These are phyloP conservation scores for Acleris cristana DNA, from an alignment of 2,888 invertebrate species.

Conservation along the genomic window DNA sequence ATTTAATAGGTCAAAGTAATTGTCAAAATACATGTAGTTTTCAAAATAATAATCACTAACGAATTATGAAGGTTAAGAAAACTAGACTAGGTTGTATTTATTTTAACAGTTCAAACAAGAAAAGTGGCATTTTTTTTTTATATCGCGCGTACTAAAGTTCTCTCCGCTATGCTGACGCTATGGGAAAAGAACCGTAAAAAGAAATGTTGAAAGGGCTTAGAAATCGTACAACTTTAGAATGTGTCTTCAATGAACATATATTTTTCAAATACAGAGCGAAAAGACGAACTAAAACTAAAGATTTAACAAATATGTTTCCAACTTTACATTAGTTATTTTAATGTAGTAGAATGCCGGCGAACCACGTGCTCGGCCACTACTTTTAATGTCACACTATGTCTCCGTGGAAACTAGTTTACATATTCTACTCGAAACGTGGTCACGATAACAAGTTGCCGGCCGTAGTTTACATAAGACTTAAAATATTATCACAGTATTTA, in stretches of 20 bases:
- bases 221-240: neutral
- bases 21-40: too few relatives aligned
- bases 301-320: neutral
- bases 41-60: too few relatives aligned
- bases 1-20: too few relatives aligned
- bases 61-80: too few relatives aligned
- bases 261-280: neutral
- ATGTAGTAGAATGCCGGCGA: conserved; percentile 6
- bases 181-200: too few relatives aligned
- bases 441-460: neutral
- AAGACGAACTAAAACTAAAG: neutral
- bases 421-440: conserved; percentile 3
- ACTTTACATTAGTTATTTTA: conserved; percentile 4
- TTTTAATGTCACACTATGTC: conserved; percentile 27
- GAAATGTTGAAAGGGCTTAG: neutral
- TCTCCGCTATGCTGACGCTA: too few relatives aligned
- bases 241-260: neutral
- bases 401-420: conserved; percentile 29
- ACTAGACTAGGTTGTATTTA: too few relatives aligned
- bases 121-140: too few relatives aligned
- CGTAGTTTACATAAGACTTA: conserved; percentile 8
- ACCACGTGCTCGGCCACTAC: conserved; percentile 14
- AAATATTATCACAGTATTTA: conserved; percentile 25
- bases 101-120: too few relatives aligned
- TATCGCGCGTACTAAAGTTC: too few relatives aligned